These are phyloP conservation scores for Asobara japonica DNA, from an alignment of 1,140 invertebrate genomes.

Conservation along the genomic window DNA sequence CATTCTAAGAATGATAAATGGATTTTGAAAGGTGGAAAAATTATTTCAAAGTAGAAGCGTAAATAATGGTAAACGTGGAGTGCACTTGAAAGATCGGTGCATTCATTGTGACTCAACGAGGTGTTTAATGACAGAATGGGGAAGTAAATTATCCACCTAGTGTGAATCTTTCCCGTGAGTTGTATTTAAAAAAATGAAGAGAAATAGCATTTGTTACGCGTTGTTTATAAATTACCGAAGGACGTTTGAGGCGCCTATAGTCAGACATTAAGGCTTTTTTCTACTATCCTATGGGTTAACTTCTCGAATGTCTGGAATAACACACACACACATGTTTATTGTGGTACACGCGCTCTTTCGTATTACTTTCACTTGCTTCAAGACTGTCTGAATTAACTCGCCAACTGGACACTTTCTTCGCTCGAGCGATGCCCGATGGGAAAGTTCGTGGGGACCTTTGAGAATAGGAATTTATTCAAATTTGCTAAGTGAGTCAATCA, in stretches of 20 bases:
- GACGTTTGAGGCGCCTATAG: neutral
- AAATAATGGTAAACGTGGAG: neutral
- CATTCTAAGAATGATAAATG: neutral
- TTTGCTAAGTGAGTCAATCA: too few relatives aligned
- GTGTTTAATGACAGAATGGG: neutral
- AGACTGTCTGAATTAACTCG: slow-evolving; percentile 41
- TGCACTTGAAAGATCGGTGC: neutral
- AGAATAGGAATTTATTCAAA: slow-evolving; percentile 4
- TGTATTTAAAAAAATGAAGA: neutral
- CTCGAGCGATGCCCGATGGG: slow-evolving; percentile 61
- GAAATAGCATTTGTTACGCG: neutral
- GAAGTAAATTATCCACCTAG: neutral
- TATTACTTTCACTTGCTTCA: slow-evolving; percentile 55
- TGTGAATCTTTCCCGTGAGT: neutral
- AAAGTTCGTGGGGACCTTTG: slow-evolving; percentile 42
- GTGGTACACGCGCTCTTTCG: neutral
- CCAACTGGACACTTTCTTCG: slow-evolving; percentile 62
- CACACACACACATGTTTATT: neutral
- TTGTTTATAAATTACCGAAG: neutral
- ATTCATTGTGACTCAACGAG: neutral
- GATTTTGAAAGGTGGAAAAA: neutral
- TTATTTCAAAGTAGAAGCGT: neutral
- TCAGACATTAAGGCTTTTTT: neutral
- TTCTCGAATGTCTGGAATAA: neutral
- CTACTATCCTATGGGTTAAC: neutral